Percentiles rank a stretch among this genome's conserved stretches.
Evolutionary conservation across 2,797 vertebrate genomes (phyloP).

Genomic region (Sylvia borin): DNA sequence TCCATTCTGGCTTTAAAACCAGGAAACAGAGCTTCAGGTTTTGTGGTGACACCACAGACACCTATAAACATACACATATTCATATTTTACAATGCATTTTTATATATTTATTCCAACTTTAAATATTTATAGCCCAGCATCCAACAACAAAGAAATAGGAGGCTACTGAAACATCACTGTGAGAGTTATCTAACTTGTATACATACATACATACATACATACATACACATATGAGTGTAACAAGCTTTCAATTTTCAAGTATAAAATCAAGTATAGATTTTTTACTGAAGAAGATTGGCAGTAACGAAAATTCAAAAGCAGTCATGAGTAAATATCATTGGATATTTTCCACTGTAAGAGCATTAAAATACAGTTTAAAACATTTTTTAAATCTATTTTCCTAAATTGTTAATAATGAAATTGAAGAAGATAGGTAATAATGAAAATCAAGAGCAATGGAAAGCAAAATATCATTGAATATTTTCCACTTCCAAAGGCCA

Average conservation of each 20-base stretch:
- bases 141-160: not conserved
- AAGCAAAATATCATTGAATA: not conserved
- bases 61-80: not conserved
- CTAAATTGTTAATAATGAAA: not conserved
- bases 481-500: not conserved
- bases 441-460: not conserved
- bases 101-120: not conserved
- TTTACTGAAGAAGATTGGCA: not conserved
- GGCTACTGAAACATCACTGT: not conserved
- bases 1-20: not conserved
- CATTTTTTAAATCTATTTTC: not conserved
- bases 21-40: not conserved
- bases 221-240: accelerated
- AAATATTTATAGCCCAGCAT: not conserved
- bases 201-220: accelerated
- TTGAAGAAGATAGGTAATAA: not conserved
- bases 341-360: not conserved
- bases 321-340: not conserved
- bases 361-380: not conserved
- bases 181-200: not conserved
- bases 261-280: not conserved
- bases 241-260: not conserved
- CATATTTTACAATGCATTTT: not conserved
- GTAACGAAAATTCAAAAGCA: not conserved
- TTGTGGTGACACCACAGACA: not conserved